Conservation (phyloP, 2,113 vertebrate genomes). For the Drymodes brunneopygia region DNA sequence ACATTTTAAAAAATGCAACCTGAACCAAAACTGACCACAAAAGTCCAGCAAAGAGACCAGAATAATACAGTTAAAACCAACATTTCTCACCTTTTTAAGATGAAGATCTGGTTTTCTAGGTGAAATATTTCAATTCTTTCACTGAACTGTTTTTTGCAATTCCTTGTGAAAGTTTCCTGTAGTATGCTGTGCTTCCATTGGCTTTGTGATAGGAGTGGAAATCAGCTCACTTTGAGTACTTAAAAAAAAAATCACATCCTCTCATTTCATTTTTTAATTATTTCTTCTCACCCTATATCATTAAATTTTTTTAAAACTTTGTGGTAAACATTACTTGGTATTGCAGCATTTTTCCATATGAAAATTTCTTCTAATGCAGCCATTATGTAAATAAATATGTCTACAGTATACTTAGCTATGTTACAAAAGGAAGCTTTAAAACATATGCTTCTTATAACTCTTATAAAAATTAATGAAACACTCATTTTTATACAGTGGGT, state of each 20-base stretch:
- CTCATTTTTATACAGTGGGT: slow-evolving; percentile 3
- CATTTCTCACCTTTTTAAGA: background rate
- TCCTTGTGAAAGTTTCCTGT: background rate
- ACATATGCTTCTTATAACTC: slow-evolving; percentile 36
- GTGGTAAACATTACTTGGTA: background rate
- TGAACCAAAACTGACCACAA: background rate
- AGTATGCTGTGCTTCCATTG: background rate
- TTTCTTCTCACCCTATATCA: slow-evolving; percentile 14
- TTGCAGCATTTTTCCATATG: slow-evolving; percentile 3
- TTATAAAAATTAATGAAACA: slow-evolving; percentile 52
- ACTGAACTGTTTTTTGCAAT: accelerated
- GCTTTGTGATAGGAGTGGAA: background rate
- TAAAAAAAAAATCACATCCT: background rate
- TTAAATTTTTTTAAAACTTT: background rate
- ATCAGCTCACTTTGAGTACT: background rate
- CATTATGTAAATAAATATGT: slow-evolving; percentile 24
- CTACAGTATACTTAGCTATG: background rate
- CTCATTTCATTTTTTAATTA: background rate
- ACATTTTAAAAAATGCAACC: background rate
- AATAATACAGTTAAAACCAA: background rate
- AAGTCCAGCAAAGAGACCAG: background rate
- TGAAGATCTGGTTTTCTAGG: background rate
- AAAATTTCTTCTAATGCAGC: slow-evolving; percentile 30
- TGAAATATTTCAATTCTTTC: background rate
- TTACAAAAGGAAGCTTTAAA: slow-evolving; percentile 10